Base-by-base conservation (phyloP, 2,113 vertebrate genomes). In the Synchiropus splendidus region DNA sequence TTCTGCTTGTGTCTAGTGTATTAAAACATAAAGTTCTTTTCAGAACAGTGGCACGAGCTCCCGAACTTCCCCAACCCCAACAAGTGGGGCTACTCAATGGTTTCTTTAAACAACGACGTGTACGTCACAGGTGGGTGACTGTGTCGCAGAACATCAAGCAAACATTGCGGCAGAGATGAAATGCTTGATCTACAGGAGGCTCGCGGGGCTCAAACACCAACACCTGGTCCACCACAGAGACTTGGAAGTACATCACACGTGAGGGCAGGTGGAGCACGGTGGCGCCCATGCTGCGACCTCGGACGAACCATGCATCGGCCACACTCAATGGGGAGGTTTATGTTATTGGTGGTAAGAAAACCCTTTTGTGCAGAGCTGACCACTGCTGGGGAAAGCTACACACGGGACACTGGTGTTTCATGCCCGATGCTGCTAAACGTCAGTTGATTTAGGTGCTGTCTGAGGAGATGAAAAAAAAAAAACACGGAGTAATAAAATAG, bases 71-170 rank as follows among this genome's bases (percentile, higher is more conserved):
- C 94, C 0, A 94, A 98, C 69, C 89, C 91, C 60, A 90, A 96
- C 83, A 99, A 98, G 54, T 98, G 92, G 94, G 95, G 94, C 39
- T 99, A 89, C 76, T 92, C 95, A 13, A 54, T 94, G 75, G 88
- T 90, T 1, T 85, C 85, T 0, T 77, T 99, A 43, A 95, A 94
- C 79, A 96, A 91, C 0, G 77, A 90, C 0, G 82, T 98, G 34
- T 99, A 99, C 0, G 83, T 98, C 61, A 94, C 92, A 85, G 95
- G 95, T 97, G 53, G 39, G 90, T 56, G 8, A 11, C 2, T 12
- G 1, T 13, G 2, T 9, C 15, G 6, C 15, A n/a, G 14, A 16
- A 15, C 36, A 10, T 6, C 8, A 8, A 16, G 9, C 27, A n/a
- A n/a, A 14, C 15, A 8, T 30, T 16, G 11, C 6, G 3, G 10